Evolutionary conservation across 2,797 vertebrate genomes (phyloP).

Genomic region (Tamandua tetradactyla): DNA sequence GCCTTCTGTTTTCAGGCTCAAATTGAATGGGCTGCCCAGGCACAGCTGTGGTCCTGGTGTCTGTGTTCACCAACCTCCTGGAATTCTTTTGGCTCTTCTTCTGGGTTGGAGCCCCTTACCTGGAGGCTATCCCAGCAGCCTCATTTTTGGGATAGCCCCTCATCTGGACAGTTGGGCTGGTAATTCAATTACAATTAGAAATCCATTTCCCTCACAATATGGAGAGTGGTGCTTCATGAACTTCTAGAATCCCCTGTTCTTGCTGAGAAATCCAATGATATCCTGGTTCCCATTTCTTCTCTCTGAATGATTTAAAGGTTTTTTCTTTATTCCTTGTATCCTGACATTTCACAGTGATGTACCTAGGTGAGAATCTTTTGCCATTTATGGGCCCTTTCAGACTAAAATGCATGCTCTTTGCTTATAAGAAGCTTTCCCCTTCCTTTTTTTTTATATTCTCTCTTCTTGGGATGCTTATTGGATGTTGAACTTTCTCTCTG

Average conservation of each 20-base stretch:
- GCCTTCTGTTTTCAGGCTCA: background rate
- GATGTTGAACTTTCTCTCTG: background rate
- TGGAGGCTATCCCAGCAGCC: background rate
- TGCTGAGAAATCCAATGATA: background rate
- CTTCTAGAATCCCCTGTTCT: no score
- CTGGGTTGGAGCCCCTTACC: rapidly evolving
- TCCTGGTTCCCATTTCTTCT: background rate
- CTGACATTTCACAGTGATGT: background rate
- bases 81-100: background rate
- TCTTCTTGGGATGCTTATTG: background rate
- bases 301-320: background rate
- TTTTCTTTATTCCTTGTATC: background rate
- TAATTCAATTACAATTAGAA: background rate
- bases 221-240: rapidly evolving
- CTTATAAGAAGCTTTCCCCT: background rate
- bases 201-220: rapidly evolving
- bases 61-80: no score
- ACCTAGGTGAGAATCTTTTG: no score
- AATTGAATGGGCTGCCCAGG: background rate
- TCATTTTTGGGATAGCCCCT: rapidly evolving
- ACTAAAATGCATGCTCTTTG: background rate
- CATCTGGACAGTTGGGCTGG: background rate
- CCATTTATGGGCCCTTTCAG: background rate
- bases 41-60: background rate
- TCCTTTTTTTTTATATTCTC: background rate